phyloP scores from a whole-genome alignment of 2,888 invertebrate genomes.

The Liodrosophila aerea region DNA sequence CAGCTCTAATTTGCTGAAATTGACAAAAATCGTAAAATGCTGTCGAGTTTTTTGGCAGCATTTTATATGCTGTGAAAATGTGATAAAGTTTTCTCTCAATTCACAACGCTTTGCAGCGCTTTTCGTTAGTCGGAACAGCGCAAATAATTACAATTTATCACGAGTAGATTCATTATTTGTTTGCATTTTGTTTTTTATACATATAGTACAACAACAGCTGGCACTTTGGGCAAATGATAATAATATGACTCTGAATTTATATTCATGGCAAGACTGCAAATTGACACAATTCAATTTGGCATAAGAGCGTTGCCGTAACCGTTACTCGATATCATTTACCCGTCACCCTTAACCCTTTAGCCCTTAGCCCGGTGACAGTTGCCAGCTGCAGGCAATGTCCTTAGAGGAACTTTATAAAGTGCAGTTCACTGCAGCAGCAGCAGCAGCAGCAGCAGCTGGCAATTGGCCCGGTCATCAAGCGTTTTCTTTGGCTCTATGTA shows the following conservation, averaged over 20 bases:
- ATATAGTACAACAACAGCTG: conserved; percentile 54
- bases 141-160: conserved; percentile 31
- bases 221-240: conserved; percentile 48
- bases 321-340: neutral
- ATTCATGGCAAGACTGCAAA: conserved; percentile 61
- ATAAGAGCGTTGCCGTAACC: conserved; percentile 30
- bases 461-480: conserved; percentile 17
- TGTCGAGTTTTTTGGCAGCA: no score
- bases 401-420: conserved; percentile 4
- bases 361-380: neutral
- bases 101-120: neutral
- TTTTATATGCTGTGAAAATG: no score
- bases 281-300: conserved; percentile 70
- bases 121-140: conserved; percentile 13
- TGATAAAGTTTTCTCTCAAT: no score
- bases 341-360: conserved; percentile 5
- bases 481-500: conserved; percentile 10
- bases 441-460: conserved; percentile 24
- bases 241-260: conserved; percentile 49
- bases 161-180: conserved; percentile 44
- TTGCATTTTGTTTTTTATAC: conserved; percentile 24
- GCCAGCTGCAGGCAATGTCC: conserved; percentile 58
- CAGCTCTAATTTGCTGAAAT: neutral
- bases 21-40: neutral
- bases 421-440: conserved; percentile 3